Percentiles rank a stretch among this genome's conserved stretches.
These are phyloP conservation scores for Elmis aenea DNA, from an alignment of 2,888 invertebrate species.

Conservation along the genomic window DNA sequence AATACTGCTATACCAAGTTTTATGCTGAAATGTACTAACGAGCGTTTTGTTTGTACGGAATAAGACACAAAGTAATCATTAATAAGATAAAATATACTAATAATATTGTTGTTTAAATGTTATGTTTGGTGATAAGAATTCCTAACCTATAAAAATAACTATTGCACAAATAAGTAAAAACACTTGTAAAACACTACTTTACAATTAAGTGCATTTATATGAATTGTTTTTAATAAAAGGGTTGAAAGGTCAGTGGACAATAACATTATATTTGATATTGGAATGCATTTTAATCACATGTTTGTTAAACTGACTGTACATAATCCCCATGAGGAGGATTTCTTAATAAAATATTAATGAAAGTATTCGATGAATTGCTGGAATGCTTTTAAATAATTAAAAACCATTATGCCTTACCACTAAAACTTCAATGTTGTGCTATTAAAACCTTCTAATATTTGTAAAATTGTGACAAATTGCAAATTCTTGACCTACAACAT, in stretches of 20 bases:
- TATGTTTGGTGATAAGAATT: too few species aligned
- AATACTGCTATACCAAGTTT: too few species aligned
- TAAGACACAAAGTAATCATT: too few species aligned
- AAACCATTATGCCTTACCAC: too few species aligned
- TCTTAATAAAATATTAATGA: constrained; percentile 18
- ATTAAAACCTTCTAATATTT: too few species aligned
- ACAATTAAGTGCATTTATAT: not conserved
- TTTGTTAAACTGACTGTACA: constrained; percentile 25
- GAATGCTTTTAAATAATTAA: not conserved
- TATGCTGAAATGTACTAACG: too few species aligned
- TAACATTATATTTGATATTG: not conserved
- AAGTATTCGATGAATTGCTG: constrained; percentile 2
- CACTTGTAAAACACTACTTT: not conserved
- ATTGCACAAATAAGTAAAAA: too few species aligned
- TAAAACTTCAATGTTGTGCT: too few species aligned
- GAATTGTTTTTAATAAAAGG: not conserved
- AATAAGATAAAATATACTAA: too few species aligned
- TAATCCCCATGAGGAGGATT: constrained; percentile 18
- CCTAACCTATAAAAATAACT: too few species aligned
- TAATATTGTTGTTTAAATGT: too few species aligned
- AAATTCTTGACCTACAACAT: constrained; percentile 27
- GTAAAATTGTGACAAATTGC: constrained; percentile 9
- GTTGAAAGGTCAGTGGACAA: not conserved
- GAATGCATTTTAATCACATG: constrained; percentile 9
- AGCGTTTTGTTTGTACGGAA: too few species aligned